Evolutionary conservation across 2,113 vertebrate species (phyloP), one percentile per base, ranked within the genome.

Genomic region (Apodemus speciosus): DNA sequence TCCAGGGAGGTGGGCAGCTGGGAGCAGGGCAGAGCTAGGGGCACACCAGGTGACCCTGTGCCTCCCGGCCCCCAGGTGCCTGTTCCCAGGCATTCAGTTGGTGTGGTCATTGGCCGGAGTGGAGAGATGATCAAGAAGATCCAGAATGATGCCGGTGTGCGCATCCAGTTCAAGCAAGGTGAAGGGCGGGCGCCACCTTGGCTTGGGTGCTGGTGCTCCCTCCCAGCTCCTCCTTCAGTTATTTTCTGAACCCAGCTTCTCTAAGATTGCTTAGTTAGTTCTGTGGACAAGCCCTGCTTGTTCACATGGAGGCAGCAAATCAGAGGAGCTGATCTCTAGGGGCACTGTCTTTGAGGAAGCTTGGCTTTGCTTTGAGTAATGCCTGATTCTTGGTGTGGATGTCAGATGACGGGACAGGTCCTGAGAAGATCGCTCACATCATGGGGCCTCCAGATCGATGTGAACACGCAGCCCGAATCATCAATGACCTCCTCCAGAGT

Each of bases 91-190:
- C 99, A 99, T 96, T 99, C 99, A 23, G 99, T 99, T 2, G 99
- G 99, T 1, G 99, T 99, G 35, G 99, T 99, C 58, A 99, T 99
- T 32, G 99, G 99, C 38, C 98, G 99, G 35, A 99, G 95, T 15
- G 99, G 99, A 14, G 99, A 99, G 93, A 99, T 99, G 99, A 99
- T 99, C 77, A 99, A 99, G 97, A 99, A 99, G 97, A 99, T 99
- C 91, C 99, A 99, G 98, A 99, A 98, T 0, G 99, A 99, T 0
- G 99, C 99, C 0, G 99, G 99, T 0, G 99, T 99, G 68, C 98
- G 99, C 96, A 99, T 99, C 97, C 99, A 99, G 98, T 99, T 99
- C 96, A 99, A 99, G 96, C 99, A 99, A 97, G 99, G 99, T 99
- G 79, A 93, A 79, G 38, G n/a, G n/a, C 30, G 38, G 10, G 32